Evolutionary conservation across 2,888 invertebrate genomes (phyloP), one percentile per base, ranked within the genome.

Genomic region (Leptogaster cylindrica): DNA sequence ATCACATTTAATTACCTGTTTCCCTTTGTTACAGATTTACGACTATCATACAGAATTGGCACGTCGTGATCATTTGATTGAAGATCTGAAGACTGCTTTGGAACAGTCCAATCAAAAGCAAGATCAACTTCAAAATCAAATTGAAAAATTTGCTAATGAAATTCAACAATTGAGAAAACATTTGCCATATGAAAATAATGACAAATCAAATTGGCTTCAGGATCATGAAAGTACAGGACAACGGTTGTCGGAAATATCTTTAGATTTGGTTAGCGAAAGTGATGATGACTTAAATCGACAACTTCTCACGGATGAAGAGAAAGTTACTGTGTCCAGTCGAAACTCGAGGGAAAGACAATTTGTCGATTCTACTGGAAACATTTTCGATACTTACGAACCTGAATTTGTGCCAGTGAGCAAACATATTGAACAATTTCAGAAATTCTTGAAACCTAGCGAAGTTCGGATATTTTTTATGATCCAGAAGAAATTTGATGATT

Each of bases 21-120:
- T 20, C 14, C 25, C 2, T 31, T n/a, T 14, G n/a, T 84, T 84
- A 76, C 81, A 91, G 90, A 84, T 89, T 75, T 84, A 87, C 78
- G 89, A 91, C 79, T 89, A 88, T 78, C 89, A 90, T 78, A 84
- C 83, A 73, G 88, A 88, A 73, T 82, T 92, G 68, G 82, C 83
- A 8, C 85, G 88, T 10, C 87, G 91, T 74, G 89, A 91, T 76
- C 84, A 85, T 73, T 78, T 89, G 75, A 91, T 92, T 72, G 86
- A 88, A 74, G 87, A 90, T 79, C 83, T 92, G 68, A 88, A 87
- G 71, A 83, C 87, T 74, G 88, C 90, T 27, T 83, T 92, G 74
- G 86, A 90, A 79, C 86, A 87, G 75, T 87, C 89, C 0, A 79
- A 88, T 31, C 80, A 81, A 20, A 85, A 87, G 61, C 83, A 88